phyloP scores from a whole-genome alignment of 2,888 invertebrate genomes.

The Zygogramma bicolorata region DNA sequence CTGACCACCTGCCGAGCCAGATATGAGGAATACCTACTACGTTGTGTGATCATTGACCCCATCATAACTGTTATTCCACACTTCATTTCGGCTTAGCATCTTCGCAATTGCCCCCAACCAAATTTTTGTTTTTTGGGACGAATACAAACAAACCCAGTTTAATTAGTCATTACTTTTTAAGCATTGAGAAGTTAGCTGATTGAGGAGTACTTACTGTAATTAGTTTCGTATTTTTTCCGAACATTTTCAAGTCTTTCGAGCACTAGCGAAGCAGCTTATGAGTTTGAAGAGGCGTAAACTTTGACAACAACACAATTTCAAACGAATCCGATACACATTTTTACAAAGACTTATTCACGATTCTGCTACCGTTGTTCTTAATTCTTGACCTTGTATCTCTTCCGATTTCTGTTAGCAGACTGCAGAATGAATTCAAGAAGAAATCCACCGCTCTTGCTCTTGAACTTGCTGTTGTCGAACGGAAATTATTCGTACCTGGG shows the following conservation, averaged over 20 bases:
- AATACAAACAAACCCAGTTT: no score
- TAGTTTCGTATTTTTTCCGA: slow-evolving; percentile 17
- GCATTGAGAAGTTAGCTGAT: background rate
- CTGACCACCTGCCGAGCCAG: background rate
- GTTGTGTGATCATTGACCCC: slow-evolving; percentile 63
- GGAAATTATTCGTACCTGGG: slow-evolving; percentile 4
- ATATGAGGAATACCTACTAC: slow-evolving; percentile 17
- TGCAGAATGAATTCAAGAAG: slow-evolving; percentile 31
- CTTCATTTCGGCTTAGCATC: slow-evolving; percentile 57
- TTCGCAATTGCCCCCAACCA: slow-evolving; percentile 3
- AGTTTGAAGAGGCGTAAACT: background rate
- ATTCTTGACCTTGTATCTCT: background rate
- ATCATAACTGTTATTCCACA: slow-evolving; percentile 61
- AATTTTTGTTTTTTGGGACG: slow-evolving; percentile 49
- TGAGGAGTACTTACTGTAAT: slow-evolving; percentile 16
- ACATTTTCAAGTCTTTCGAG: slow-evolving; percentile 7
- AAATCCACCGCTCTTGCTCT: slow-evolving; percentile 45
- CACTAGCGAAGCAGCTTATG: background rate
- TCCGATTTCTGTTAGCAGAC: slow-evolving; percentile 47
- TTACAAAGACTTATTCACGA: background rate
- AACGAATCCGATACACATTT: background rate
- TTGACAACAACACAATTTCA: background rate
- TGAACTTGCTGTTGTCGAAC: slow-evolving; percentile 44
- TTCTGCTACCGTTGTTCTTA: background rate
- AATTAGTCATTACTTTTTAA: no score